Evolutionary conservation across 2,888 invertebrate species (phyloP), one percentile per base, ranked within the genome.

Genomic region (Plagiodera versicolora): DNA sequence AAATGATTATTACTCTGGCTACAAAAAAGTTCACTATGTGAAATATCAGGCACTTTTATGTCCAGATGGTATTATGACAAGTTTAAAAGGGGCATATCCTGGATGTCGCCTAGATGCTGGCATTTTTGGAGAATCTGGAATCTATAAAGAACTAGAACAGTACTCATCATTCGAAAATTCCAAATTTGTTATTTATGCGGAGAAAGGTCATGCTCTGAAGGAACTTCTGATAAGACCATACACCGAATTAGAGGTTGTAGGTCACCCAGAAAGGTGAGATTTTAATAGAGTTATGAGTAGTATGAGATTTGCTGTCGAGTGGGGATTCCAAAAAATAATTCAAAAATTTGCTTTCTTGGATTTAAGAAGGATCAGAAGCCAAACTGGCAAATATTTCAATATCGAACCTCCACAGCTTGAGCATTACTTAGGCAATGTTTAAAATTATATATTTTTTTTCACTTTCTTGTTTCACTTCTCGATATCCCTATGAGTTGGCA

Each of bases 21-120:
- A 63, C 47, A 66, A 63, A 39, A 48, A 58, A 19, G 19, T 19
- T 16, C 64, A 66, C 48, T 66, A 60, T 48, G 48, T 65, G n/a
- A 58, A 64, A 53, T 66, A 56, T 30, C 66, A 67, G 50, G 64
- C 67, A 9, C 52, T 64, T 18, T 30, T 66, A 56, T 57, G 56
- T 28, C 66, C 65, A 35, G 65, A 64, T 64, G 62, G 64, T 30
- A 50, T 50, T 50, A 11, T 50, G 19, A 9, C 50, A 14, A 56
- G 45, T 32, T 16, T 56, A 17, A 56, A 56, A 39, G 49, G 44
- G 14, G 57, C 57, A 17, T 57, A 57, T 30, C 57, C 51, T 57
- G 45, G 57, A 28, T 18, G n/a, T 45, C 51, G 51, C 18, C 57
- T 51, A 45, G 57, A 57, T 51, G 50, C 51, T 28, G 45, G 46